Conservation (phyloP, 2,113 vertebrate species). For the Burhinus bistriatus region DNA sequence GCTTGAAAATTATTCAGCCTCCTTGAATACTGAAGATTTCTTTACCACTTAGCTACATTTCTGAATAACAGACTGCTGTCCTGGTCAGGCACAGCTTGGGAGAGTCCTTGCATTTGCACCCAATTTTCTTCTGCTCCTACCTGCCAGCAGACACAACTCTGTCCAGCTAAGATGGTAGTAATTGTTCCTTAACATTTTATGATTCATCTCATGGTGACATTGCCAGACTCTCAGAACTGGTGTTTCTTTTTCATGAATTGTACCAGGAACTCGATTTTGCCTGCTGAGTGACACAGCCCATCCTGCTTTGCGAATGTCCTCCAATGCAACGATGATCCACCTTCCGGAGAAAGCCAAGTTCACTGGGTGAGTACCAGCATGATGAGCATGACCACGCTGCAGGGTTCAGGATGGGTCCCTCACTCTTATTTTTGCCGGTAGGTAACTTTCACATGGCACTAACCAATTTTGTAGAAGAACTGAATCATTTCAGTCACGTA, state of each 20-base stretch:
- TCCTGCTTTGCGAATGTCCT: slow-evolving; percentile 82
- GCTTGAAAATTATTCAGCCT: background rate
- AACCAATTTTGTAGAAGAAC: background rate
- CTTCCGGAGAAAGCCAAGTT: slow-evolving; percentile 76
- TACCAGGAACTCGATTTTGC: slow-evolving; percentile 87
- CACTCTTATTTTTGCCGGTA: background rate
- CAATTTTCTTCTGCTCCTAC: background rate
- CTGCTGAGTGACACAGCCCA: slow-evolving; percentile 84
- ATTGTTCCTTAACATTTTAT: background rate
- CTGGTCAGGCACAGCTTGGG: background rate
- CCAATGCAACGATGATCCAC: slow-evolving; percentile 76
- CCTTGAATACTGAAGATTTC: background rate
- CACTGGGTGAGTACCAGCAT: slow-evolving; percentile 75
- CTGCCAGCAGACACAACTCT: background rate
- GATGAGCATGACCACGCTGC: accelerated
- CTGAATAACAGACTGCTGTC: background rate
- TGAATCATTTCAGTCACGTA: background rate
- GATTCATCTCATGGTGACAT: background rate
- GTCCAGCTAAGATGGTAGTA: background rate
- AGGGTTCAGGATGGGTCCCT: background rate
- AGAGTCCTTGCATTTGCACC: background rate
- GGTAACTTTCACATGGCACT: background rate
- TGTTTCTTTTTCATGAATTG: background rate
- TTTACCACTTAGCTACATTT: background rate
- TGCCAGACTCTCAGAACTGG: background rate